Percentiles rank a stretch among this genome's conserved stretches.
Evolutionary conservation across 2,888 invertebrate species (phyloP).

Genomic region (Hermaeophaga mercurialis): DNA sequence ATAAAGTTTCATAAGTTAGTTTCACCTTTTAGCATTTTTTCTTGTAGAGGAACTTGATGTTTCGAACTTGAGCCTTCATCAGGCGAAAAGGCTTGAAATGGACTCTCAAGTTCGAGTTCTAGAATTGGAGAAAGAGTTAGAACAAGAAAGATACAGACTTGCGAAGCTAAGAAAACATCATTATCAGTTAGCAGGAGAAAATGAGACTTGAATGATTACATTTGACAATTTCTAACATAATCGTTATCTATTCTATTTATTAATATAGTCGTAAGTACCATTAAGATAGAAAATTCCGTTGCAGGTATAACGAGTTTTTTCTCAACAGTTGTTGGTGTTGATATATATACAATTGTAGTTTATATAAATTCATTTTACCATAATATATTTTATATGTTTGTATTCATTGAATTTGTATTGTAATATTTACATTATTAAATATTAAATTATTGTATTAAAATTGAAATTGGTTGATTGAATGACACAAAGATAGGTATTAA

Average conservation of each 20-base stretch:
- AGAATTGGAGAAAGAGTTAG: conserved; percentile 88
- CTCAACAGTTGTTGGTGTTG: conserved; percentile 37
- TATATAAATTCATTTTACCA: conserved; percentile 42
- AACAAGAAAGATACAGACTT: conserved; percentile 83
- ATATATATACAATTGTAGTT: conserved; percentile 38
- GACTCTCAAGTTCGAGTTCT: conserved; percentile 94
- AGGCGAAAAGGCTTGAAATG: conserved; percentile 96
- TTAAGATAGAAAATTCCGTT: conserved; percentile 24
- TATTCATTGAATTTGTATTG: conserved; percentile 37
- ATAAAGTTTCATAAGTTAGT: conserved; percentile 6
- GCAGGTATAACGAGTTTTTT: conserved; percentile 26
- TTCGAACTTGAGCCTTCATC: conserved; percentile 86
- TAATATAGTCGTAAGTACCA: conserved; percentile 35
- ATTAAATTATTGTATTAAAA: conserved; percentile 29
- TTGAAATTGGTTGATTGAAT: too few species aligned
- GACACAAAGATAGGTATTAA: too few species aligned
- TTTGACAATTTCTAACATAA: conserved; percentile 4
- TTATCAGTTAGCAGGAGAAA: conserved; percentile 81
- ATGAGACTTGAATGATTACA: conserved; percentile 49
- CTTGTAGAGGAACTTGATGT: conserved; percentile 85
- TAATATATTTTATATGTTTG: conserved; percentile 44
- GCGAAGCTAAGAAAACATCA: conserved; percentile 89
- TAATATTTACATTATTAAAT: conserved; percentile 33
- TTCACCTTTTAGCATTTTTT: conserved; percentile 29
- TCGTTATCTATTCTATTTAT: conserved; percentile 36